phyloP scores from a whole-genome alignment of 1,140 invertebrate genomes.

The Zaprionus ghesquierei region DNA sequence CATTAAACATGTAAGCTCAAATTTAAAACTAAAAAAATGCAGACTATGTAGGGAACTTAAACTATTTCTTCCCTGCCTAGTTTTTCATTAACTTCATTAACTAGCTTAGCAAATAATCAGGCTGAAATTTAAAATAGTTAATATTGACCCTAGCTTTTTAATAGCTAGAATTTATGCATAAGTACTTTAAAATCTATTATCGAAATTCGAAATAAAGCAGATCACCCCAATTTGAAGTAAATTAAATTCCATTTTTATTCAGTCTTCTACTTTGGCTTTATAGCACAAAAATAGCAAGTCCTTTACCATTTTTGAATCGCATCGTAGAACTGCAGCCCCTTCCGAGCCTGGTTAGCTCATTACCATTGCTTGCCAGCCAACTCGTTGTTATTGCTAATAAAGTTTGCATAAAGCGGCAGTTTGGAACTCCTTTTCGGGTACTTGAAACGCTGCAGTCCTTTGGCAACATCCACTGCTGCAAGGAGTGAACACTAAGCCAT shows the following conservation, averaged over 20 bases:
- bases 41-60: too few relatives aligned
- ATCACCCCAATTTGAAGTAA: too few relatives aligned
- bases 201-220: too few relatives aligned
- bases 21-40: too few relatives aligned
- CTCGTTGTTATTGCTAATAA: conserved; percentile 57
- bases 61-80: too few relatives aligned
- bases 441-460: neutral
- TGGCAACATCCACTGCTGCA: conserved; percentile 1
- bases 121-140: too few relatives aligned
- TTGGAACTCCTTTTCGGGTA: neutral
- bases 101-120: too few relatives aligned
- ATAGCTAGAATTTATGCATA: too few relatives aligned
- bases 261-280: neutral
- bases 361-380: conserved; percentile 45
- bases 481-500: conserved; percentile 53
- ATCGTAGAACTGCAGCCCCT: neutral
- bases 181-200: too few relatives aligned
- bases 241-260: neutral
- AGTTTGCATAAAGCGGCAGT: conserved; percentile 44
- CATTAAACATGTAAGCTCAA: too few relatives aligned
- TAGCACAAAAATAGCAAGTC: neutral
- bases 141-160: too few relatives aligned
- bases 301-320: neutral
- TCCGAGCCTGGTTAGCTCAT: conserved; percentile 31
- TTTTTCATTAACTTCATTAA: too few relatives aligned